Evolutionary conservation across 2,797 vertebrate species (phyloP), one percentile per base, ranked within the genome.

Genomic region (Sebastes cheni): DNA sequence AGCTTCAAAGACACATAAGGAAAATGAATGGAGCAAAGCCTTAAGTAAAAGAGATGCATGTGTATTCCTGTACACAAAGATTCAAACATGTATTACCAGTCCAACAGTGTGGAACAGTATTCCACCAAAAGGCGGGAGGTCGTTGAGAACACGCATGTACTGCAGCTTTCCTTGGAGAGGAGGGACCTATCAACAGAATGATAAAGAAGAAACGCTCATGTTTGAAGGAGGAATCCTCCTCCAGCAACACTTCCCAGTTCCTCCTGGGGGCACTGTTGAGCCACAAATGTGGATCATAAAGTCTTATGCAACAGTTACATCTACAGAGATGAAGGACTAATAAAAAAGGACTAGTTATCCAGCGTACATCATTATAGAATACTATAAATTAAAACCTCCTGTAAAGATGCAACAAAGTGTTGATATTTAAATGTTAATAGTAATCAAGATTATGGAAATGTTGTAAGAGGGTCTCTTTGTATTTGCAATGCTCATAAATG

Each of bases 31-130:
- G 25, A 50, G 5, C 16, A 55, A 54, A 27, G 5, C n/a, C 54
- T 27, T 9, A 58, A 39, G 11, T 42, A 18, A 39, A 70, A 64
- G 5, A 64, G 4, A 74, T 36, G 59, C 23, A 79, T 4, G 13
- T 42, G 16, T 54, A 72, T 68, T 75, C 2, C 42, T 80, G 5
- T 75, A 52, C 2, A n/a, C 50, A 83, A 59, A 75, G 5, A 81
- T 73, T 42, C 0, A 80, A 77, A 84, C 69, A 76, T 76, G 3
- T 74, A 79, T 96, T 98, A 99, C 99, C 98, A 98, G 95, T 86
- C 97, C 99, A 91, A 99, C 98, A 4, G 98, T 99, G 93, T 97
- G 97, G 94, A 99, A 99, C 83, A 99, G 95, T 92, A 99, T 97
- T 70, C 98, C 97, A 50, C 98, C 97, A 88, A 99, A 99, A 72